A percentile compares a stretch with the other conserved stretches of the same genome.
Conservation (phyloP, 64 coral and sea anemone species). For the Exaiptasia diaphana region DNA sequence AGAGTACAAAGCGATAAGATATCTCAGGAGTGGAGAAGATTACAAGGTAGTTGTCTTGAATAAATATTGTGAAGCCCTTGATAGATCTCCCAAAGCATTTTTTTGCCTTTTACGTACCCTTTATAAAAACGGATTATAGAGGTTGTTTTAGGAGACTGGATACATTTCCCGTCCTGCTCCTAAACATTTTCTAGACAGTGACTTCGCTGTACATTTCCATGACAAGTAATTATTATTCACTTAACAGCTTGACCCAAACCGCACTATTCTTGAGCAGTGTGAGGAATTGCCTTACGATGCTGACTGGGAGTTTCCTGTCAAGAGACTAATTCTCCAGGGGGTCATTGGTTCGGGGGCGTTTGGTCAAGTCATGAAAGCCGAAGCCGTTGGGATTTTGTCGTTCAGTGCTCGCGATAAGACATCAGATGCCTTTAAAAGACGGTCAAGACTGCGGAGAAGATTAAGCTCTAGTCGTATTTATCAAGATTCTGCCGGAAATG, state of each 20-base stretch:
- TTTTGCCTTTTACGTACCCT: no score
- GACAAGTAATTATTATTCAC: no score
- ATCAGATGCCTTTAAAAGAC: slow-evolving; percentile 41
- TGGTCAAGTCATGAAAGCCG: slow-evolving; percentile 65
- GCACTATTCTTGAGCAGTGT: slow-evolving; percentile 57
- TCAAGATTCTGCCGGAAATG: slow-evolving; percentile 30
- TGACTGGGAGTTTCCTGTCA: slow-evolving; percentile 69
- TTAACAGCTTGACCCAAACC: slow-evolving; percentile 61
- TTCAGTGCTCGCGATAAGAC: slow-evolving; percentile 67
- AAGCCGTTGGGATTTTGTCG: slow-evolving; percentile 67
- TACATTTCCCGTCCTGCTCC: no score
- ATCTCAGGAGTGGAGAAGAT: slow-evolving; percentile 41
- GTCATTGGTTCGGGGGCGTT: slow-evolving; percentile 65
- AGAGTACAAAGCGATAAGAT: slow-evolving; percentile 61
- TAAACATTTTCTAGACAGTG: no score
- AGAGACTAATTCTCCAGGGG: slow-evolving; percentile 30
- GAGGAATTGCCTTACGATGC: slow-evolving; percentile 64
- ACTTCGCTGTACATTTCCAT: no score
- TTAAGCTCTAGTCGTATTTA: slow-evolving; percentile 50
- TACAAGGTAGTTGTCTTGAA: slow-evolving; percentile 79
- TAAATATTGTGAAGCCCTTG: no score
- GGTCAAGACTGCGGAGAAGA: slow-evolving; percentile 48
- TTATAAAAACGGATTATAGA: no score
- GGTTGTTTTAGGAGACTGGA: no score
- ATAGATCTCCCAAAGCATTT: no score